Evolutionary conservation across 1,140 invertebrate species (phyloP), one percentile per base, ranked within the genome.

Genomic region (Drosophila jambulina): DNA sequence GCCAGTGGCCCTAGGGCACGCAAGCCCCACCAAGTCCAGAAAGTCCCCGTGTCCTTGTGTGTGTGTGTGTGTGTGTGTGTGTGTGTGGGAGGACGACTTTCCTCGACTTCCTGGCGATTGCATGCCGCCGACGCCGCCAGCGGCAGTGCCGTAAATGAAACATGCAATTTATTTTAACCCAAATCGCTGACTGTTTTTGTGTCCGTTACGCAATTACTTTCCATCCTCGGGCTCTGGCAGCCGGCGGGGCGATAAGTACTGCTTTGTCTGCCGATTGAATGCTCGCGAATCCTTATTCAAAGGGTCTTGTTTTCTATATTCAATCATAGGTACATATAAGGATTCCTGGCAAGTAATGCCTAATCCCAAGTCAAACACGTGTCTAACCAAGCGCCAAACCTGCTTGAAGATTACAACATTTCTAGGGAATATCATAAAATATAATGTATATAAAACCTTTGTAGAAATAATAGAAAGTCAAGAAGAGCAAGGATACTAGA

Each of bases 141-240:
- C 56, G 29, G 62, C 19, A 43, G 27, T 51, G 46, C 21, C 53
- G 54, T 45, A 80, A 87, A 74, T 61, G 76, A 83, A 87, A 87
- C 83, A 82, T 82, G 84, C 64, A 80, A 87, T 86, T 86, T 86
- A 76, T 87, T 82, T 80, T 87, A 86, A 86, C 83, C 83, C 64
- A 82, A 82, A 87, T 87, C 43, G 46, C 36, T 49, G 27, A 3
- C 69, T 70, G 60, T 70, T 78, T 76, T 70, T 64, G 45, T 53
- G 49, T 36, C 42, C 64, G 43, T 70, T 70, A 56, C 63, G 79
- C 83, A 82, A 86, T 78, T 79, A 82, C 67, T 62, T 58, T 8
- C 67, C 76, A 78, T 53, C 25, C 54, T 56, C 34, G 53, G 51
- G 49, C 13, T 34, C 29, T 17, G 19, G 19, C 51, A 21, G 51